A percentile compares a stretch with the other conserved stretches of the same genome.
These are phyloP conservation scores for Ambastaia sidthimunki DNA, from an alignment of 2,797 vertebrate genomes.

Conservation along the genomic window DNA sequence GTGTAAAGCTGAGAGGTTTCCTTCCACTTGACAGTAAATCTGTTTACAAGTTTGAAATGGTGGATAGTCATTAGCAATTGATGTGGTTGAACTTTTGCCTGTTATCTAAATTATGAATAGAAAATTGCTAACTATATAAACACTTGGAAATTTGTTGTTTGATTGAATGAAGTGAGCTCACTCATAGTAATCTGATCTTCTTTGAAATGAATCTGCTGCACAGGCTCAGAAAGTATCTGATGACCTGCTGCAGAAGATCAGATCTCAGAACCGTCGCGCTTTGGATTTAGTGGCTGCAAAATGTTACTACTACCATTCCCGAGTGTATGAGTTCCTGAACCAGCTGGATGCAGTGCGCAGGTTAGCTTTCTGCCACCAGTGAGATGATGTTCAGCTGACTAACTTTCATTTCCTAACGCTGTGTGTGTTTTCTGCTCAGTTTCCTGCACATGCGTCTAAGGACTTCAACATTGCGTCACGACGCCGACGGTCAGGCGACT, in stretches of 20 bases:
- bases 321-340: constrained; percentile 92
- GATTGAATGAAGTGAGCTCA: too few relatives aligned
- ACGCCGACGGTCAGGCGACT: constrained; percentile 92
- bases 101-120: too few relatives aligned
- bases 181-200: not conserved
- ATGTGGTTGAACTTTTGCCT: too few relatives aligned
- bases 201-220: not conserved
- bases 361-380: constrained; percentile 61
- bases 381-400: not conserved
- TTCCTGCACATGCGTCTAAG: constrained; percentile 93
- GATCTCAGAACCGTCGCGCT: constrained; percentile 92
- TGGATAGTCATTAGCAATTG: too few relatives aligned
- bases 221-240: constrained; percentile 95
- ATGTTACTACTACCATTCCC: constrained; percentile 95
- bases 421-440: constrained; percentile 66
- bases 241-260: constrained; percentile 93
- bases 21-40: too few relatives aligned
- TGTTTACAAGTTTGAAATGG: too few relatives aligned
- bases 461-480: constrained; percentile 91
- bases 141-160: too few relatives aligned
- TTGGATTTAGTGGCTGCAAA: constrained; percentile 94
- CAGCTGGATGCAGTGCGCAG: constrained; percentile 88
- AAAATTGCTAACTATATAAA: too few relatives aligned
- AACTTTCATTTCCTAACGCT: not conserved
- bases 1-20: too few relatives aligned